phyloP scores from a whole-genome alignment of 2,797 vertebrate genomes.

The Spondyliosoma cantharus region DNA sequence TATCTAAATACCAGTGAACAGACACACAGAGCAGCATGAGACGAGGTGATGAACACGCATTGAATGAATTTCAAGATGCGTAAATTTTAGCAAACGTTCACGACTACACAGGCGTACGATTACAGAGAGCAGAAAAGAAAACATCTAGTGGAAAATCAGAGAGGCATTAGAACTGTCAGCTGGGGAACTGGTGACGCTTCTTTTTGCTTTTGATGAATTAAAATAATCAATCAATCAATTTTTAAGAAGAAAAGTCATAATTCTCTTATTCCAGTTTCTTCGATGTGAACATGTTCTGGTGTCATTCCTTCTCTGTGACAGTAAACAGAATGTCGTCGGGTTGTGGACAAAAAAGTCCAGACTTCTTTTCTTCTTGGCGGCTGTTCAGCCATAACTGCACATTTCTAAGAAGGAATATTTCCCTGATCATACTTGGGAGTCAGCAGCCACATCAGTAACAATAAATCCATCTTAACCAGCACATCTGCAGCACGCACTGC shows the following conservation, averaged over 20 bases:
- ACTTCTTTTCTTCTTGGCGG: background rate
- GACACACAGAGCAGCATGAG: background rate
- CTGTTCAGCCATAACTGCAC: slow-evolving; percentile 1
- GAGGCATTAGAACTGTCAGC: background rate
- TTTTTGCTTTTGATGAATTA: background rate
- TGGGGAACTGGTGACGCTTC: background rate
- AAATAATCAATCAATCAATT: background rate
- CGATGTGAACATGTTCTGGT: no score
- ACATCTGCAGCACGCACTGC: slow-evolving; percentile 32
- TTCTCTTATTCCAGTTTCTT: no score
- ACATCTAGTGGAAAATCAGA: background rate
- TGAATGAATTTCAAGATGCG: background rate
- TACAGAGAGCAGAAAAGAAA: background rate
- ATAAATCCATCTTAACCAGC: slow-evolving; percentile 25
- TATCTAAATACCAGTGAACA: background rate
- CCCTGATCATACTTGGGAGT: background rate
- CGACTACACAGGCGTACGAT: background rate
- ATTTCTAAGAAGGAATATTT: slow-evolving; percentile 8
- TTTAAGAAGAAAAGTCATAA: no score
- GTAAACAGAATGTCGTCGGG: no score
- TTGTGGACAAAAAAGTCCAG: no score
- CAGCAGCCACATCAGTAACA: slow-evolving; percentile 10
- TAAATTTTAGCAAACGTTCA: background rate
- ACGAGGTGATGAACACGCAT: background rate
- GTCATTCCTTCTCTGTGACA: no score